Conservation (phyloP, 2,797 vertebrate genomes). For the Micropoecilia bifurca region DNA sequence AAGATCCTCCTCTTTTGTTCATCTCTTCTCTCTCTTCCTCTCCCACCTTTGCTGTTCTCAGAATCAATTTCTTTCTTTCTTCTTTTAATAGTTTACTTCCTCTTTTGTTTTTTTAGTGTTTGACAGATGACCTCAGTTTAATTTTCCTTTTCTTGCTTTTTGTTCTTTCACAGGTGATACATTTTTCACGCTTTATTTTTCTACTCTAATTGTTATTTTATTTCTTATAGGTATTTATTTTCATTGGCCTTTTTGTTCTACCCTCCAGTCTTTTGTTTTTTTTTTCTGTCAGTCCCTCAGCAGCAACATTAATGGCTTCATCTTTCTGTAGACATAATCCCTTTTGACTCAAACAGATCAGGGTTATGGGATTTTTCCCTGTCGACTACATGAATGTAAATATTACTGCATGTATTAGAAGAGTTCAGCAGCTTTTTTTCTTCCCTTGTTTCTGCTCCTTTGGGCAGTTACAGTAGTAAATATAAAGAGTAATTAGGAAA, state of each 20-base stretch:
- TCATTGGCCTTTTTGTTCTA: not conserved
- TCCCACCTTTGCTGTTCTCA: not conserved
- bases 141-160: not conserved
- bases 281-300: not conserved
- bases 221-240: no score
- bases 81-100: not conserved
- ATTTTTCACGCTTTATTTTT: not conserved
- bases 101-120: not conserved
- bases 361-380: not conserved
- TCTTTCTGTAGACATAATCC: not conserved
- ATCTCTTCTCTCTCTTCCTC: constrained; percentile 14
- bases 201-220: not conserved
- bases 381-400: not conserved
- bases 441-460: not conserved
- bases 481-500: not conserved
- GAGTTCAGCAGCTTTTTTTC: not conserved
- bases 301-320: not conserved
- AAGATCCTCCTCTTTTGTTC: constrained; percentile 59
- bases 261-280: not conserved
- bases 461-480: not conserved
- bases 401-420: not conserved
- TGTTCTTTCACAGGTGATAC: not conserved
- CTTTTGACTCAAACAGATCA: not conserved
- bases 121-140: not conserved
- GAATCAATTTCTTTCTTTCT: not conserved